Evolutionary conservation across 1,140 invertebrate genomes (phyloP).

Genomic region (Zelostemma sp.): DNA sequence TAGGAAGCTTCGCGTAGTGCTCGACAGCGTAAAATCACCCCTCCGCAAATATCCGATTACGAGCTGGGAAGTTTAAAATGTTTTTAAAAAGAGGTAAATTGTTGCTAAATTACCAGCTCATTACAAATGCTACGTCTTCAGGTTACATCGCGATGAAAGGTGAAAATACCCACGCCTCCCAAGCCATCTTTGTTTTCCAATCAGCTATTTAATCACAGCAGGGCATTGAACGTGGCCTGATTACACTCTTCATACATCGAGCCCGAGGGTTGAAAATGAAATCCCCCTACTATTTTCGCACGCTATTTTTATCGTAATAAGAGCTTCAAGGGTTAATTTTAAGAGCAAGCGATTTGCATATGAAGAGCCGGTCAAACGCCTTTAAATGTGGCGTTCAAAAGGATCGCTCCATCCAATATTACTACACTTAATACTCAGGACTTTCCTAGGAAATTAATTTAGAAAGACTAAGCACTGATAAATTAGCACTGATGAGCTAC

Average conservation of each 20-base stretch:
- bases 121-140: neutral
- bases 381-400: neutral
- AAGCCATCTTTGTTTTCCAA: constrained; percentile 3
- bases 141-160: neutral
- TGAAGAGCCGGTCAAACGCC: too few species aligned
- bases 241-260: neutral
- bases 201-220: constrained; percentile 5
- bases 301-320: neutral
- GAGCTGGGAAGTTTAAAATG: neutral
- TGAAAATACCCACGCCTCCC: neutral
- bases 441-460: constrained; percentile 24
- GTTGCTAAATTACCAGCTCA: neutral
- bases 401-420: constrained; percentile 4
- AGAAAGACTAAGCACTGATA: constrained; percentile 20
- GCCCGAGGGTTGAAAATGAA: neutral
- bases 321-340: too few species aligned
- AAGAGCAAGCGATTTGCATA: neutral
- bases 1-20: neutral
- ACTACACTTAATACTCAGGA: constrained; percentile 24
- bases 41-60: neutral
- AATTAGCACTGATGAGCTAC: constrained; percentile 14
- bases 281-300: neutral
- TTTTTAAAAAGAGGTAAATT: neutral
- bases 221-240: neutral
- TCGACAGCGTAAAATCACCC: neutral